Evolutionary conservation across 2,797 vertebrate species (phyloP).

Genomic region (Moxostoma hubbsi): DNA sequence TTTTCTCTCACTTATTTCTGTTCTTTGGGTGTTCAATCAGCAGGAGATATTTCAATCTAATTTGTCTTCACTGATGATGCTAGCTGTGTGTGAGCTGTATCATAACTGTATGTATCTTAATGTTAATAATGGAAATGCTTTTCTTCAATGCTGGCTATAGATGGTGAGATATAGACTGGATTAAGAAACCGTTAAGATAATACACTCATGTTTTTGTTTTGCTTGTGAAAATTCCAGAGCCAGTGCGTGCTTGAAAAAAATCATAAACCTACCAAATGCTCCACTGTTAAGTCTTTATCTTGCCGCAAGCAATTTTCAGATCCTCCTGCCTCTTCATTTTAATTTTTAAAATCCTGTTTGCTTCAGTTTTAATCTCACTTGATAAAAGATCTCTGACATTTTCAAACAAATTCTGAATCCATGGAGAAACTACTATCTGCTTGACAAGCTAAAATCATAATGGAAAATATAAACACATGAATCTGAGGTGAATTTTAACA

Average conservation of each 20-base stretch:
- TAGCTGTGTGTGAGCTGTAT: background rate
- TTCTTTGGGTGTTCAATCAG: background rate
- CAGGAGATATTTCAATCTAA: background rate
- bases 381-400: conserved; percentile 1
- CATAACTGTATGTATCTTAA: background rate
- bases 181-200: background rate
- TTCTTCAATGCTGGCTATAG: background rate
- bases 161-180: background rate
- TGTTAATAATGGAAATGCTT: conserved; percentile 9
- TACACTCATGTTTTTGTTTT: background rate
- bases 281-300: background rate
- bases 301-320: background rate
- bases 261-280: background rate
- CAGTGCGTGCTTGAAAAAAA: background rate
- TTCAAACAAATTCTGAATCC: conserved; percentile 21
- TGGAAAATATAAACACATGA: conserved; percentile 20
- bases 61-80: background rate
- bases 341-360: background rate
- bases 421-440: conserved; percentile 25
- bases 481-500: background rate
- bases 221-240: background rate
- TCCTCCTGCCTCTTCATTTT: background rate
- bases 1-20: background rate
- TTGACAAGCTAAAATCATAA: background rate
- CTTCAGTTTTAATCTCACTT: conserved; percentile 19